Percentiles rank a stretch among this genome's conserved stretches.
Conservation (phyloP, 37 sponge, comb jelly and placozoan species). For the Lycopodina hypogea region DNA sequence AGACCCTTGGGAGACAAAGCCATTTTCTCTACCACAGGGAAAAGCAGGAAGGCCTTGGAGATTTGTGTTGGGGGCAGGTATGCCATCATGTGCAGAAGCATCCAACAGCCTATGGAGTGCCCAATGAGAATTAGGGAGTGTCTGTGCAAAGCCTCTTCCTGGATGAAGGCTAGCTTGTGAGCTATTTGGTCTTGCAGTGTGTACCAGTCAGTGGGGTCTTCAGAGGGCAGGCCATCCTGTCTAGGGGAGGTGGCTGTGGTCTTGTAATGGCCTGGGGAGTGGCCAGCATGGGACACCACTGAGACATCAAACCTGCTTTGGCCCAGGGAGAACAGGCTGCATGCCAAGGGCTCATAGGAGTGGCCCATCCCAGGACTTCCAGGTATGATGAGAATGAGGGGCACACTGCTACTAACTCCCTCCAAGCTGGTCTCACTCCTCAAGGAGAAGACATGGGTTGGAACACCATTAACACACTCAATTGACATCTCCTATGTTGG, state of each 20-base stretch:
- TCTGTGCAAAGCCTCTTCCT: slow-evolving; percentile 4
- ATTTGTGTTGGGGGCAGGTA: slow-evolving; percentile 31
- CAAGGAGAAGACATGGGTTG: slow-evolving; percentile 56
- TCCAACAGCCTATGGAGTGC: slow-evolving; percentile 83
- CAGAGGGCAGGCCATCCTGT: not conserved
- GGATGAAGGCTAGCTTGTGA: slow-evolving; percentile 79
- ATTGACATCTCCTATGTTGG: slow-evolving; percentile 28
- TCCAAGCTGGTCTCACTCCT: not conserved
- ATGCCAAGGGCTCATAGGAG: slow-evolving; percentile 71
- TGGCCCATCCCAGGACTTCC: slow-evolving; percentile 82
- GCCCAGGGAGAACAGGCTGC: slow-evolving; percentile 39
- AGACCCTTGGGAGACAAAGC: slow-evolving; percentile 41
- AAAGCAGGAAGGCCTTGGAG: slow-evolving; percentile 53
- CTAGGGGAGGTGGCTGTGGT: not conserved
- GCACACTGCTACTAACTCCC: not conserved
- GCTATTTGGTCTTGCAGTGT: slow-evolving; percentile 63
- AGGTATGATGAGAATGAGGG: slow-evolving; percentile 55
- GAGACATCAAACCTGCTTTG: slow-evolving; percentile 34
- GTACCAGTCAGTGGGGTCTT: slow-evolving; percentile 42
- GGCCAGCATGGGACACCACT: slow-evolving; percentile 79
- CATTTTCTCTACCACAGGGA: slow-evolving; percentile 78
- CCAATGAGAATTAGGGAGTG: slow-evolving; percentile 60
- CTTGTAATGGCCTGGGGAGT: slow-evolving; percentile 56
- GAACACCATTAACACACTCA: slow-evolving; percentile 27
- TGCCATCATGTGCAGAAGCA: slow-evolving; percentile 64